phyloP scores from a whole-genome alignment of 2,888 invertebrate species.

The Ligdia adustata region DNA sequence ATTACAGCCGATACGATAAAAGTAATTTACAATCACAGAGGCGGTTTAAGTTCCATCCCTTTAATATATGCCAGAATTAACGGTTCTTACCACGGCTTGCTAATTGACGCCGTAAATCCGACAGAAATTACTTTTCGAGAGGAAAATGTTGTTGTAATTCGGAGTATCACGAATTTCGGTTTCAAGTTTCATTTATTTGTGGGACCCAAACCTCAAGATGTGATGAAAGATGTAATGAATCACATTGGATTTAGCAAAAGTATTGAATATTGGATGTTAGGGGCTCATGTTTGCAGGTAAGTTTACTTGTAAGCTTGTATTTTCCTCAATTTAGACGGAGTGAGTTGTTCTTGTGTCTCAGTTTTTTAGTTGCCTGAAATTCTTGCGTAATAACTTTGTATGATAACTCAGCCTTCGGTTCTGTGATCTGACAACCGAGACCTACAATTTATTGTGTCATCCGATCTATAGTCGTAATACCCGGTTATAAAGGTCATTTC shows the following conservation, averaged over 20 bases:
- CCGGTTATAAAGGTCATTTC: too few species aligned
- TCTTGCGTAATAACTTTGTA: too few species aligned
- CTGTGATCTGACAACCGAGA: too few species aligned
- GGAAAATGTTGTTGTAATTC: constrained; percentile 79
- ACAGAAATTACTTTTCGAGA: constrained; percentile 79
- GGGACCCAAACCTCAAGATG: constrained; percentile 66
- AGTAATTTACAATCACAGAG: constrained; percentile 73
- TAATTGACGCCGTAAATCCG: constrained; percentile 79
- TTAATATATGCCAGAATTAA: constrained; percentile 79
- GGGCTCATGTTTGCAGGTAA: constrained; percentile 73
- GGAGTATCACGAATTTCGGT: constrained; percentile 78
- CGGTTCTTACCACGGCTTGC: constrained; percentile 81
- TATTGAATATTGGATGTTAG: constrained; percentile 76
- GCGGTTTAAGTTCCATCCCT: constrained; percentile 73
- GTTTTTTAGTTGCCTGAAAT: too few species aligned
- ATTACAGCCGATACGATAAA: constrained; percentile 58
- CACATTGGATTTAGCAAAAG: constrained; percentile 49
- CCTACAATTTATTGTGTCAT: too few species aligned
- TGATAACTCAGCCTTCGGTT: too few species aligned
- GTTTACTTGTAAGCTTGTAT: too few species aligned
- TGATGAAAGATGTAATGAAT: constrained; percentile 66
- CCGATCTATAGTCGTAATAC: too few species aligned
- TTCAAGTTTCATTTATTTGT: constrained; percentile 70
- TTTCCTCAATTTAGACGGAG: too few species aligned
- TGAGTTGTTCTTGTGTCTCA: too few species aligned